A percentile compares a stretch with the other conserved stretches of the same genome.
Evolutionary conservation across 1,140 invertebrate species (phyloP).

Genomic region (Drosophila cardini): DNA sequence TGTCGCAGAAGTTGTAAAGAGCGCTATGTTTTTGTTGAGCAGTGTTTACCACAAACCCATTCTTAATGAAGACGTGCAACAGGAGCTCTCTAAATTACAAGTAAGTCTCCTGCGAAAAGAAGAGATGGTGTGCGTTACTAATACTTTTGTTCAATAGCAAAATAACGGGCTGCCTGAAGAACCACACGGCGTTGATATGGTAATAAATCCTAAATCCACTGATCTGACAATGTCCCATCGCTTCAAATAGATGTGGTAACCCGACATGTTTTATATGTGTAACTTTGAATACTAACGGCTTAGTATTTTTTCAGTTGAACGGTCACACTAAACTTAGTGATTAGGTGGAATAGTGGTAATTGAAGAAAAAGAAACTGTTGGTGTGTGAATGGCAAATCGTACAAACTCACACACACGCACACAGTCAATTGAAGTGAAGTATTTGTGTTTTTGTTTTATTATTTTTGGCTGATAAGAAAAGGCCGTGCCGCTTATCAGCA

Average conservation of each 20-base stretch:
- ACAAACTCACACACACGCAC: constrained; percentile 6
- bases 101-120: constrained; percentile 2
- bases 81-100: constrained; percentile 53
- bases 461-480: constrained; percentile 72
- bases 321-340: neutral
- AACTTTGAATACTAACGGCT: constrained; percentile 9
- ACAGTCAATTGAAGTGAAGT: constrained; percentile 14
- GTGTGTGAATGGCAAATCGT: constrained; percentile 55
- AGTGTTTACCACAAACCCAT: constrained; percentile 48
- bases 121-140: neutral
- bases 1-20: constrained; percentile 46
- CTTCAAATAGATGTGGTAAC: constrained; percentile 31
- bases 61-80: constrained; percentile 50
- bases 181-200: constrained; percentile 8
- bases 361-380: constrained; percentile 41
- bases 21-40: constrained; percentile 54
- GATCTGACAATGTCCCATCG: constrained; percentile 25
- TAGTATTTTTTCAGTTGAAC: constrained; percentile 21
- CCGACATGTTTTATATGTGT: neutral
- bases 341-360: constrained; percentile 13
- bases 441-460: constrained; percentile 45
- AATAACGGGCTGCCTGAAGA: neutral
- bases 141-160: constrained; percentile 7
- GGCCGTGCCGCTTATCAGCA: constrained; percentile 69
- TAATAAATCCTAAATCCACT: constrained; percentile 9